Percentiles rank a stretch among this genome's conserved stretches.
These are phyloP conservation scores for Micropoecilia bifurca DNA, from an alignment of 2,797 vertebrate genomes.

Conservation along the genomic window DNA sequence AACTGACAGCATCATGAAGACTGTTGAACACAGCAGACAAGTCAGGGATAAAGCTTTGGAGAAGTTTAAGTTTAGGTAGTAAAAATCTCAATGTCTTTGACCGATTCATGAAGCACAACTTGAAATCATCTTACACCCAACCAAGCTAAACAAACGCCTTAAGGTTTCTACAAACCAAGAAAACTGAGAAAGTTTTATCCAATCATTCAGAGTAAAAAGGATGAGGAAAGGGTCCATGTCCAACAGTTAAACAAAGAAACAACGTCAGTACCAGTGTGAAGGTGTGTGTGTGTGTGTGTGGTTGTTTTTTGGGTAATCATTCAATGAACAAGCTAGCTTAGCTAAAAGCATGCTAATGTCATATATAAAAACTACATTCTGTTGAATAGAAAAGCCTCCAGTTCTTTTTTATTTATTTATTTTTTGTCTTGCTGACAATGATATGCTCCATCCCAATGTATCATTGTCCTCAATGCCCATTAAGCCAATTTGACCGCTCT, in stretches of 20 bases:
- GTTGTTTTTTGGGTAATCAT: not conserved
- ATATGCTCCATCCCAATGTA: constrained; percentile 36
- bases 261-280: constrained; percentile 4
- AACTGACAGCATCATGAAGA: not conserved
- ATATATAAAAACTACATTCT: constrained; percentile 35
- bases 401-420: constrained; percentile 21
- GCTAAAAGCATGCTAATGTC: constrained; percentile 25
- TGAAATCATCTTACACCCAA: not conserved
- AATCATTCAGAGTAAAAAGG: constrained; percentile 14
- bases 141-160: not conserved
- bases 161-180: constrained; percentile 3
- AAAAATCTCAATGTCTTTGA: not conserved
- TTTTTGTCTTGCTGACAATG: constrained; percentile 49
- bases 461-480: constrained; percentile 35
- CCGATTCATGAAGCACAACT: not conserved
- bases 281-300: not conserved
- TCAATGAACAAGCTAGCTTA: constrained; percentile 5
- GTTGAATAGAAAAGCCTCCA: constrained; percentile 11
- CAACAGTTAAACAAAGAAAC: constrained; percentile 15
- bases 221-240: not conserved
- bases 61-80: not conserved
- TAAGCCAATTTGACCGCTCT: constrained; percentile 17
- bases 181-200: not conserved
- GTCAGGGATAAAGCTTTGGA: not conserved
- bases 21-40: not conserved